Conservation (phyloP, 2,888 invertebrate genomes). For the Pristionchus mayeri region DNA sequence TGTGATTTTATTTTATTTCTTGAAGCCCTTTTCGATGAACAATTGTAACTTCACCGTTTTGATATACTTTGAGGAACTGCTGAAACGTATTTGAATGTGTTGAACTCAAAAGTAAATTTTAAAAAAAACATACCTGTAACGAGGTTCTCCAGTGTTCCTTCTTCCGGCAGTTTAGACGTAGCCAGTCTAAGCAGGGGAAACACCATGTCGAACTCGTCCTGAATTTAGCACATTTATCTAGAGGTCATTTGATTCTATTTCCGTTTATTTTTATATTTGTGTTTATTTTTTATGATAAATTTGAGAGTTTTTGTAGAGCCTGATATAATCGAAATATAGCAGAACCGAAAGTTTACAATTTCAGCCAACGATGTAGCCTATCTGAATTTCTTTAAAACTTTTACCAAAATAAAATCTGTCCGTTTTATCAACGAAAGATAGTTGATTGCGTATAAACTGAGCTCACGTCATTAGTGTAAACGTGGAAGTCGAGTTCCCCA, state of each 20-base stretch:
- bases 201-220: slow-evolving; percentile 60
- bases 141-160: slow-evolving; percentile 59
- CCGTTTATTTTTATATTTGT: too few relatives aligned
- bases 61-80: too few relatives aligned
- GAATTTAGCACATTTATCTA: too few relatives aligned
- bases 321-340: too few relatives aligned
- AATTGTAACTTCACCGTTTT: too few relatives aligned
- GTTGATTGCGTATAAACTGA: too few relatives aligned
- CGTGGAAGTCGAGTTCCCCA: slow-evolving; percentile 63
- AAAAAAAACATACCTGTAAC: background rate
- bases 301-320: too few relatives aligned
- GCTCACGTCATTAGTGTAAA: slow-evolving; percentile 59
- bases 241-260: too few relatives aligned
- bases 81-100: too few relatives aligned
- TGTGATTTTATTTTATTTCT: background rate
- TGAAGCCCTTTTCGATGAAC: background rate
- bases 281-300: background rate
- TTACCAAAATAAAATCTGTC: background rate
- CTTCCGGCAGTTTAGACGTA: slow-evolving; percentile 64
- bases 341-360: too few relatives aligned
- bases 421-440: background rate
- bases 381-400: background rate
- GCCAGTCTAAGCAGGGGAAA: slow-evolving; percentile 61
- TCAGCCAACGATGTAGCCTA: too few relatives aligned
- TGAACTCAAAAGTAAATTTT: too few relatives aligned